Percentiles rank a stretch among this genome's conserved stretches.
Evolutionary conservation across 2,888 invertebrate genomes (phyloP).

Genomic region (Parnassius mnemosyne): DNA sequence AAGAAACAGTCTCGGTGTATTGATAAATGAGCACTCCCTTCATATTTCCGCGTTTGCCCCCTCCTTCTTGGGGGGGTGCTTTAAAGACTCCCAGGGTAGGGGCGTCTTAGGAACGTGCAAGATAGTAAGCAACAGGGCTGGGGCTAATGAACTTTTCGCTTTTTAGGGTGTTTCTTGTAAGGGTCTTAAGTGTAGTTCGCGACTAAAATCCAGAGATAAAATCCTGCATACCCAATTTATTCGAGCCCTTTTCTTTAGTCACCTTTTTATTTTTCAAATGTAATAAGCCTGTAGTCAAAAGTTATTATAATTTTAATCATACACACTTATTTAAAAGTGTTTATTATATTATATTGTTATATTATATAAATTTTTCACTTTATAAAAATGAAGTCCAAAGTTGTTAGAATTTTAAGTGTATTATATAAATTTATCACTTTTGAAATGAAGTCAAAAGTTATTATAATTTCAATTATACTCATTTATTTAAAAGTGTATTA

Average conservation of each 20-base stretch:
- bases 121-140: constrained; percentile 77
- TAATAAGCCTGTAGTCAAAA: too few relatives aligned
- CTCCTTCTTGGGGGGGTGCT: constrained; percentile 43
- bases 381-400: too few relatives aligned
- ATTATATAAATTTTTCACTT: too few relatives aligned
- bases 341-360: too few relatives aligned
- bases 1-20: constrained; percentile 79
- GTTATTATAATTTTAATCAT: too few relatives aligned
- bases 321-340: too few relatives aligned
- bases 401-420: too few relatives aligned
- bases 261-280: too few relatives aligned
- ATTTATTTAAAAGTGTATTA: too few relatives aligned
- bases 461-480: too few relatives aligned
- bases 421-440: too few relatives aligned
- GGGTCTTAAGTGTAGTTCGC: constrained; percentile 39
- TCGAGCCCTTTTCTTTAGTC: background rate
- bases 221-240: constrained; percentile 7
- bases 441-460: too few relatives aligned
- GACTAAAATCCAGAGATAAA: constrained; percentile 6
- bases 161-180: constrained; percentile 51
- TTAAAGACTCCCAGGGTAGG: constrained; percentile 48
- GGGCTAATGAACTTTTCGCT: constrained; percentile 75
- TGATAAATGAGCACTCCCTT: constrained; percentile 80
- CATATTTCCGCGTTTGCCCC: constrained; percentile 70
- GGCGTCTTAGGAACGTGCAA: constrained; percentile 77